These are phyloP conservation scores for Blastomussa wellsi DNA, from an alignment of 92 coral and sea anemone genomes.

Conservation along the genomic window DNA sequence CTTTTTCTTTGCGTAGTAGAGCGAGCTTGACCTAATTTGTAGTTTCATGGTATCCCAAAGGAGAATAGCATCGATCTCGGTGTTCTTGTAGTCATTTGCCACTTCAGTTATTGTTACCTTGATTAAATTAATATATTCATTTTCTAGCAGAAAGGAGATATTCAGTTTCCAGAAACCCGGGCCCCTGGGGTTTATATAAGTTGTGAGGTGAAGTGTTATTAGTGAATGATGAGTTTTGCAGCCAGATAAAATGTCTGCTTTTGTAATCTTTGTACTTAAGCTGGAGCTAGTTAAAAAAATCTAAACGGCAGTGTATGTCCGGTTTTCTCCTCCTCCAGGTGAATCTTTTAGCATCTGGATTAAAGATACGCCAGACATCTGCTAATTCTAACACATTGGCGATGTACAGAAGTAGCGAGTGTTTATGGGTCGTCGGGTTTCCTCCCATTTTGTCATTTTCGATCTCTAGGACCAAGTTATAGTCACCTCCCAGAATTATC, in stretches of 20 bases:
- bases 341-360: background rate
- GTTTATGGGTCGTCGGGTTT: no score
- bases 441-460: no score
- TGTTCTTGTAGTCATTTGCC: slow-evolving; percentile 17
- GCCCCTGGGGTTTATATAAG: slow-evolving; percentile 13
- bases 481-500: no score
- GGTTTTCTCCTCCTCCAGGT: slow-evolving; percentile 34
- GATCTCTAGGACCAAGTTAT: no score
- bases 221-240: slow-evolving; percentile 43
- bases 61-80: slow-evolving; percentile 7
- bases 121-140: slow-evolving; percentile 12
- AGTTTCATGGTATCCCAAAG: slow-evolving; percentile 31
- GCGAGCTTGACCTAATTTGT: slow-evolving; percentile 15
- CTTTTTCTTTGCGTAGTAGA: slow-evolving; percentile 3
- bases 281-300: slow-evolving; percentile 34
- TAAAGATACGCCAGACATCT: background rate
- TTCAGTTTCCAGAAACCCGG: slow-evolving; percentile 6
- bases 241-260: slow-evolving; percentile 35
- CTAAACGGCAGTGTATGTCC: slow-evolving; percentile 28
- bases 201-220: background rate
- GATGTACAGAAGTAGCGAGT: background rate
- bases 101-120: slow-evolving; percentile 24
- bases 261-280: slow-evolving; percentile 18
- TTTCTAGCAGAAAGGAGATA: slow-evolving; percentile 12
- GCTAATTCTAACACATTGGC: background rate